A percentile compares a stretch with the other conserved stretches of the same genome.
These are phyloP conservation scores for Lepidostoma basale DNA, from an alignment of 1,140 invertebrate genomes.

Conservation along the genomic window DNA sequence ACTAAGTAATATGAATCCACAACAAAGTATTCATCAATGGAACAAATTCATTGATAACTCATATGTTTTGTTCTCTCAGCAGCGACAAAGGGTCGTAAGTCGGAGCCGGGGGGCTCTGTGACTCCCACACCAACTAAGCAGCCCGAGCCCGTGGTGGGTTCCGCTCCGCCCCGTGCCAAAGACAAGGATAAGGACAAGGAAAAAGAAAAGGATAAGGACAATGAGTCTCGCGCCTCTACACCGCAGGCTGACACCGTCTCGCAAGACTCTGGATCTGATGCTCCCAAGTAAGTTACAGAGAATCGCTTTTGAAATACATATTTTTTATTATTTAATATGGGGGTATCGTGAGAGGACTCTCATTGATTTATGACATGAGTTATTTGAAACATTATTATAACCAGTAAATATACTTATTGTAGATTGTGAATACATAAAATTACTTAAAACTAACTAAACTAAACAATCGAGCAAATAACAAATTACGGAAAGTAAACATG, in stretches of 20 bases:
- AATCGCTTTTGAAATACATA: too few species aligned
- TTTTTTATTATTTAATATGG: too few species aligned
- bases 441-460: too few species aligned
- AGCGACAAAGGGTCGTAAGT: slow-evolving; percentile 55
- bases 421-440: too few species aligned
- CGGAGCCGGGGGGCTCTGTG: slow-evolving; percentile 50
- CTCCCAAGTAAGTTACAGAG: slow-evolving; percentile 57
- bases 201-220: slow-evolving; percentile 43
- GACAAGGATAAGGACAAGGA: slow-evolving; percentile 45
- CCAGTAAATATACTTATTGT: too few species aligned
- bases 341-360: too few species aligned
- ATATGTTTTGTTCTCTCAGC: slow-evolving; percentile 47
- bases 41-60: neutral
- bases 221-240: slow-evolving; percentile 52
- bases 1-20: too few species aligned
- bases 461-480: too few species aligned
- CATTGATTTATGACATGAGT: too few species aligned
- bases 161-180: slow-evolving; percentile 50
- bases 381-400: too few species aligned
- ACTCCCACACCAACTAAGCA: slow-evolving; percentile 48
- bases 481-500: too few species aligned
- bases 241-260: slow-evolving; percentile 56
- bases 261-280: slow-evolving; percentile 58
- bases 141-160: slow-evolving; percentile 50
- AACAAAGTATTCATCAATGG: neutral